Conservation (phyloP, 2,888 invertebrate genomes). For the Plagodis dolabraria region DNA sequence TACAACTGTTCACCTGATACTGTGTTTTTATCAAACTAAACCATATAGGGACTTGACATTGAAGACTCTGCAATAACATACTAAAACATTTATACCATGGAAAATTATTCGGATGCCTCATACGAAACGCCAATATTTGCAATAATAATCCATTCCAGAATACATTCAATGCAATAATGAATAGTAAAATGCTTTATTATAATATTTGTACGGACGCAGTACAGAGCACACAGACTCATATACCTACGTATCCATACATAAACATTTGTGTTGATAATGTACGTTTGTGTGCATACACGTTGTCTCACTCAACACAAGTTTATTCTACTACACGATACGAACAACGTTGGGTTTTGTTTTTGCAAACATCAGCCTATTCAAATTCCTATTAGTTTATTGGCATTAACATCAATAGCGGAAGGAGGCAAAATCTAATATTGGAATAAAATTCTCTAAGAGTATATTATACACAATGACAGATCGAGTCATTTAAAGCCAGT, state of each 20-base stretch:
- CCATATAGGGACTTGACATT: slow-evolving; percentile 8
- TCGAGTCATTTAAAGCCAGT: slow-evolving; percentile 52
- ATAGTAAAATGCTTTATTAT: slow-evolving; percentile 48
- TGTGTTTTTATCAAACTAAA: not conserved
- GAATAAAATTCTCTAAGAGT: not conserved
- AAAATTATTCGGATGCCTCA: not conserved
- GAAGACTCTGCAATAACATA: not conserved
- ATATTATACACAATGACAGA: slow-evolving; percentile 15
- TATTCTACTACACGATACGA: slow-evolving; percentile 45
- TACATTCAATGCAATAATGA: slow-evolving; percentile 44
- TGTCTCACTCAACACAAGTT: slow-evolving; percentile 46
- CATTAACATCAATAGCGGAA: slow-evolving; percentile 9
- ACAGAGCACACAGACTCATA: slow-evolving; percentile 30
- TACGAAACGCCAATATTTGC: slow-evolving; percentile 1
- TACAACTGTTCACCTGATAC: too few relatives aligned
- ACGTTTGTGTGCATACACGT: slow-evolving; percentile 44
- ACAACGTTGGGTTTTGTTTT: slow-evolving; percentile 46
- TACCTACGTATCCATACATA: slow-evolving; percentile 23
- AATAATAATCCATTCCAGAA: not conserved
- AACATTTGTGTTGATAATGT: slow-evolving; percentile 43
- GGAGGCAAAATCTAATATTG: slow-evolving; percentile 2
- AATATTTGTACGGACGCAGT: slow-evolving; percentile 39
- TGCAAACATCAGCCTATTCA: slow-evolving; percentile 34
- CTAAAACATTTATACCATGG: not conserved
- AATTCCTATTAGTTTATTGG: slow-evolving; percentile 31